These are phyloP conservation scores for Diloba caeruleocephala DNA, from an alignment of 2,888 invertebrate genomes.

Conservation along the genomic window DNA sequence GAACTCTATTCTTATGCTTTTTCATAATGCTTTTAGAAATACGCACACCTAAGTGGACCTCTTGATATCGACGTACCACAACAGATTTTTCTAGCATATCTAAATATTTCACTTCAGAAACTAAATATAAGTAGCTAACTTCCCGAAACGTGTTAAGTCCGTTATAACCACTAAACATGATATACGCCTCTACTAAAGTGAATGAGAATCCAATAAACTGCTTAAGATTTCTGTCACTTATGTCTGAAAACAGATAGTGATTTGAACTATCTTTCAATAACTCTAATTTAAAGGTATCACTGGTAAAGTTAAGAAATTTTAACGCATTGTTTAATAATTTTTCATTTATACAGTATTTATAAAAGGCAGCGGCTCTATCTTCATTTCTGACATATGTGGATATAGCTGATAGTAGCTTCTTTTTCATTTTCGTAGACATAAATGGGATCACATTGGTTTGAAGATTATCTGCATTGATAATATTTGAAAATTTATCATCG, in stretches of 20 bases:
- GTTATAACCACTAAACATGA: conserved; percentile 7
- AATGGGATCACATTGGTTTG: conserved; percentile 68
- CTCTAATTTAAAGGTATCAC: conserved; percentile 65
- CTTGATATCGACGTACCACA: neutral
- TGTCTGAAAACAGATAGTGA: neutral
- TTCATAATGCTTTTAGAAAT: conserved; percentile 63
- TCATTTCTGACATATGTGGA: conserved; percentile 60
- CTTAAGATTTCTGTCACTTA: conserved; percentile 33
- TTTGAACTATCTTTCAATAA: conserved; percentile 46
- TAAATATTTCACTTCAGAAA: conserved; percentile 63
- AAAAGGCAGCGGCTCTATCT: conserved; percentile 62
- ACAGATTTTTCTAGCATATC: conserved; percentile 64
- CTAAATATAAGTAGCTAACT: conserved; percentile 50
- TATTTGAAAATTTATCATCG: conserved; percentile 57
- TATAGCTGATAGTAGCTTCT: conserved; percentile 64
- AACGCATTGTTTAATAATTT: conserved; percentile 58
- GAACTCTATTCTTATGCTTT: conserved; percentile 67
- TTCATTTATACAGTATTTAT: conserved; percentile 61
- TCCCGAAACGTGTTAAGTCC: conserved; percentile 25
- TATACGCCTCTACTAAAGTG: conserved; percentile 53
- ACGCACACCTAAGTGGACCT: conserved; percentile 55
- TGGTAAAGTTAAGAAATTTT: conserved; percentile 68
- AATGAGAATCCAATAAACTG: conserved; percentile 65
- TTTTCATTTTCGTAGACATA: conserved; percentile 75
- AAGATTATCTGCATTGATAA: conserved; percentile 68